phyloP scores from a whole-genome alignment of 35 echinoderm and acorn worm species.

The Apostichopus californicus region DNA sequence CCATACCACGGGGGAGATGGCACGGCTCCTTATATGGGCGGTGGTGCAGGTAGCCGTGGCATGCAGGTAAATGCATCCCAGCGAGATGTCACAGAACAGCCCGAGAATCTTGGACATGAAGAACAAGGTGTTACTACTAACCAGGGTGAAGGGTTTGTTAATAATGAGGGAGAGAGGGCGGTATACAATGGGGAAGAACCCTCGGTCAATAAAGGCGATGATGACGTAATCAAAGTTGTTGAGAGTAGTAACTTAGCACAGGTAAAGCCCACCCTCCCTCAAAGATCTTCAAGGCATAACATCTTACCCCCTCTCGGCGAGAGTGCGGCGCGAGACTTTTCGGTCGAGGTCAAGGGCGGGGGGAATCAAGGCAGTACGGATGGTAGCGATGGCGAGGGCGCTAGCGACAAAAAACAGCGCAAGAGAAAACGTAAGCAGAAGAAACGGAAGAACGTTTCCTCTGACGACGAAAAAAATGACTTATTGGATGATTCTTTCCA shows the following conservation, averaged over 20 bases:
- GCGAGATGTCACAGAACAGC: not conserved
- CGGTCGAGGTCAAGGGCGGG: not conserved
- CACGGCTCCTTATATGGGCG: not conserved
- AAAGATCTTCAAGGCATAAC: constrained; percentile 29
- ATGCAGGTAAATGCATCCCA: no score
- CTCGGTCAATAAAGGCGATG: not conserved
- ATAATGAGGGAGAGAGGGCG: not conserved
- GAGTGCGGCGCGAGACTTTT: not conserved
- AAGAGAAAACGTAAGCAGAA: constrained; percentile 36
- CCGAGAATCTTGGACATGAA: not conserved
- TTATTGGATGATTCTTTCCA: not conserved
- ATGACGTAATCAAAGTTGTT: not conserved
- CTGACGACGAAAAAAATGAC: constrained; percentile 36
- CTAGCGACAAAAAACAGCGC: not conserved
- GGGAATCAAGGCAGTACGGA: not conserved
- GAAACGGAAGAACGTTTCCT: not conserved
- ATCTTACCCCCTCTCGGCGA: constrained; percentile 21
- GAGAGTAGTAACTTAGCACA: constrained; percentile 22
- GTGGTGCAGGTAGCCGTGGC: no score
- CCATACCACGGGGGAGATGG: not conserved
- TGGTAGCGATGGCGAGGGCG: constrained; percentile 6
- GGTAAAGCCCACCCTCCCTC: no score
- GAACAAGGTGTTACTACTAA: not conserved
- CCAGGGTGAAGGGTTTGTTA: not conserved
- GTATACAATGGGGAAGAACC: not conserved